Evolutionary conservation across 2,797 vertebrate species (phyloP), one percentile per base, ranked within the genome.

Genomic region (Anguilla pacifica): DNA sequence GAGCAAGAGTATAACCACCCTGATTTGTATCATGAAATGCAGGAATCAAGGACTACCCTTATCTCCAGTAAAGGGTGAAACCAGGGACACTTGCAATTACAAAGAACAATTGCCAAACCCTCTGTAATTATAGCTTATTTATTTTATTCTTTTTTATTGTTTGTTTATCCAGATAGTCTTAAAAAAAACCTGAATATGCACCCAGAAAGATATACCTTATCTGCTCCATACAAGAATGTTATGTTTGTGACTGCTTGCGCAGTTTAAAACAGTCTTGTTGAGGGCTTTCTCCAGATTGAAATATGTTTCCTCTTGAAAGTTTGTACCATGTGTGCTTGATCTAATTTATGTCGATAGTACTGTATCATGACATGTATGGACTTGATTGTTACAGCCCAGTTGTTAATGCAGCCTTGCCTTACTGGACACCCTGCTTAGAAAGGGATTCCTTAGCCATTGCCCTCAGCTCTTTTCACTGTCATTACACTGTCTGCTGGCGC

Each of bases 401-500:
- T 95, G 94, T 96, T 94, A 92, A 96, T 95, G 94, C 95, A 96
- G 96, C 95, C 95, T 96, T 96, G 95, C 96, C 95, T 96, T 97
- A 96, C 92, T 91, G 94, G 94, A 93, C 94, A 93, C 95, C 94
- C 94, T 95, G 96, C 93, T 93, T 96, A 95, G 93, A 94, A 94
- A 96, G 94, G 95, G 96, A 94, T 93, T 94, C 94, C 92, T 94
- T 93, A 89, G 92, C 93, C 93, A 92, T 92, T 89, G 83, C 88
- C 86, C 86, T 85, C 86, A 86, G 82, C 89, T 90, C 79, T 91
- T 91, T 90, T 93, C 92, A 94, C 90, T 95, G 96, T 97, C 96
- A 96, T 96, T 94, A 96, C 96, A 97, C 96, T 96, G 96, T 96
- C 96, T 95, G 95, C 94, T 95, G 94, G 96, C 94, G 94, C 94